Base-by-base conservation (phyloP, 2,888 invertebrate species). In the Diloba caeruleocephala region DNA sequence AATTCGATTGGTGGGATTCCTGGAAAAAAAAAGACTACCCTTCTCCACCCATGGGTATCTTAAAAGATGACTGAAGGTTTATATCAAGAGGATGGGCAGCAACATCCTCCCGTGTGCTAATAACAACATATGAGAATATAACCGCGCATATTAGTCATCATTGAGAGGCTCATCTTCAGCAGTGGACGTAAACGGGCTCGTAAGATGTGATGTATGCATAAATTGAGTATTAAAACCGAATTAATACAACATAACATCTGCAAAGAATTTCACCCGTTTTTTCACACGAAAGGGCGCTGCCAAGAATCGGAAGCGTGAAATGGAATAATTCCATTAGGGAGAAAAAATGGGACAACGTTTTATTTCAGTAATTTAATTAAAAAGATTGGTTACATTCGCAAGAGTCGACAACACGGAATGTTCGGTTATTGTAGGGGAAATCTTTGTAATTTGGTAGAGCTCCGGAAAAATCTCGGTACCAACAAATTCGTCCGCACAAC, bases 331-430 rank as follows among this genome's bases (percentile, higher is more conserved):
- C 50, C 57, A 71, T 69, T 71, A 55, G 14, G 19, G 34, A 26
- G 33, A 43, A 59, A 64, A 63, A 63, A 50, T 60, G 44, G 53
- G 44, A 37, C 43, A 59, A 44, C 60, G 71, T 70, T 62, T 70
- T 71, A 71, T 67, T 60, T 57, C 63, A 39, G 78, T 82, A 82
- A 85, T 85, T 84, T 82, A 85, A 85, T 85, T 82, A 82, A 80
- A 80, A 85, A 80, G 76, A 79, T 79, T 81, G 78, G 79, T 80
- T 73, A 80, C 78, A 74, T 79, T 72, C 64, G 57, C 71, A 52
- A 71, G 64, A 75, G 73, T 67, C 68, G 66, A 71, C 65, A 74
- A 71, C 62, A 68, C 59, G 71, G 75, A 76, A 79, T 80, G 74
- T 79, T 80, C 68, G 76, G 80, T 81, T 82, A 82, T 84, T 81